A percentile compares a stretch with the other conserved stretches of the same genome.
phyloP scores from a whole-genome alignment of 2,888 invertebrate genomes.

The Hemistola chrysoprasaria region DNA sequence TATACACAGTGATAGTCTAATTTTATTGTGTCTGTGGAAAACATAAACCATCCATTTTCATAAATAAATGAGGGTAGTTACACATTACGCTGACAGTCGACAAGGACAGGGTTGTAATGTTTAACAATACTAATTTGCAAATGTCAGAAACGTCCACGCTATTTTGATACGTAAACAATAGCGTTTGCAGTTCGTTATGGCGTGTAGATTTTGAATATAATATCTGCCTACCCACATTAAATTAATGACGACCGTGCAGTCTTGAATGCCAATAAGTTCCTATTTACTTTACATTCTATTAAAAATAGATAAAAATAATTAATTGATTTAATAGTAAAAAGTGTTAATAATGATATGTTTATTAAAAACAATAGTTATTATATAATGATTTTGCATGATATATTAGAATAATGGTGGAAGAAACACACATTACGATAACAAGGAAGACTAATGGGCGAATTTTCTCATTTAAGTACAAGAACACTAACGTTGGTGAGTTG shows the following conservation, averaged over 20 bases:
- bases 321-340: background rate
- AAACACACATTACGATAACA: constrained; percentile 30
- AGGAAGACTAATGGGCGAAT: constrained; percentile 35
- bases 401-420: constrained; percentile 22
- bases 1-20: background rate
- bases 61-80: constrained; percentile 20
- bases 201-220: constrained; percentile 24
- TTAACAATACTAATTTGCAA: constrained; percentile 18
- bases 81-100: constrained; percentile 16
- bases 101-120: constrained; percentile 13
- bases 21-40: constrained; percentile 8
- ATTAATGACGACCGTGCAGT: constrained; percentile 20
- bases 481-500: background rate
- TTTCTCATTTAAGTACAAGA: constrained; percentile 33
- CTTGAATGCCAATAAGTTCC: constrained; percentile 28
- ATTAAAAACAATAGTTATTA: background rate
- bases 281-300: too few relatives aligned
- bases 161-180: constrained; percentile 18
- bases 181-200: constrained; percentile 20
- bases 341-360: constrained; percentile 7
- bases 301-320: too few relatives aligned
- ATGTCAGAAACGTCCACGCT: constrained; percentile 18
- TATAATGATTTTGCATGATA: constrained; percentile 29
- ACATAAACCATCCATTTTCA: constrained; percentile 9
- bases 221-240: constrained; percentile 13